Evolutionary conservation across 2,888 invertebrate species (phyloP), one percentile per base, ranked within the genome.

Genomic region (Heteropelma amictum): DNA sequence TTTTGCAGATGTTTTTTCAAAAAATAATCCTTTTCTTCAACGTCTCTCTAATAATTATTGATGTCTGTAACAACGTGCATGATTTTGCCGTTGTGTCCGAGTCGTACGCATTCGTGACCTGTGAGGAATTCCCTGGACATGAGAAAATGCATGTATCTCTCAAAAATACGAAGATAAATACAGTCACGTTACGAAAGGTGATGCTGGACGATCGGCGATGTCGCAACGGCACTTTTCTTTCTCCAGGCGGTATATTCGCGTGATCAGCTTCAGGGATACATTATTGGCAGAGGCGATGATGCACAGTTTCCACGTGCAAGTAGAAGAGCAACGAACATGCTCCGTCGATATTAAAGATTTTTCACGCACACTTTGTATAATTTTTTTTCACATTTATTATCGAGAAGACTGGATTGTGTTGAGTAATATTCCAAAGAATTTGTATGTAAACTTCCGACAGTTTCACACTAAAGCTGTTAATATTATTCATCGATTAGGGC

Each of bases 141-240:
- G 42, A 63, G 33, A 58, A 64, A 61, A 63, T 45, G 4, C 28
- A 33, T 21, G 45, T 14, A 60, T n/a, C 5, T 42, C 53, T 26
- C 33, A 28, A 60, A 7, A 33, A 33, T 28, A 65, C 33, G 54
- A 30, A 67, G 47, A 63, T 64, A 77, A 74, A 69, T 68, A 72
- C 69, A 70, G 74, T 74, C 78, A 74, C 69, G 51, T 51, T 60
- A 26, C 47, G 35, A 53, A 53, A 65, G 35, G 49, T 56, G 72
- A 45, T 8, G 30, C 40, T 65, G 8, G 49, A 21, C 33, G 30
- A 49, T 30, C 69, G 38, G 51, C 38, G 54, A 71, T 73, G 69
- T 54, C 71, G 76, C 76, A 78, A 78, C 76, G n/a, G n/a, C 14
- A 42, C 40, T 19, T 8, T 45, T 45, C 40, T 68, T 56, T 47